phyloP scores from a whole-genome alignment of 2,113 vertebrate species.

The Dasyprocta punctata region DNA sequence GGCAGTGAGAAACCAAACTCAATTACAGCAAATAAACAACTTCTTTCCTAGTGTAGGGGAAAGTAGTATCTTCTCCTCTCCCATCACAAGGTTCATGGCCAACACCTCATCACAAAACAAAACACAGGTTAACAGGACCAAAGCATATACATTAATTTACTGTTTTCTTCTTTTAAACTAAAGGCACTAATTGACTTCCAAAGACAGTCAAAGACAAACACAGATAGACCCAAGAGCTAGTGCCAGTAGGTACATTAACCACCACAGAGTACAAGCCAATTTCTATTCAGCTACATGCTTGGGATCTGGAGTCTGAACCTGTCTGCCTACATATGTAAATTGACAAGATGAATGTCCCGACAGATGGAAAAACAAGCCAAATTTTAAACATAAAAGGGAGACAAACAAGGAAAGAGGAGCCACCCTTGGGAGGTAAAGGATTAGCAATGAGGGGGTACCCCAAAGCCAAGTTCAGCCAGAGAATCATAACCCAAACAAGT shows the following conservation, averaged over 20 bases:
- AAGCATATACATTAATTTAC: background rate
- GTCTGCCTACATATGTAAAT: background rate
- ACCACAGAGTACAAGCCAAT: background rate
- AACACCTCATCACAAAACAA: background rate
- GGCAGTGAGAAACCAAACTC: background rate
- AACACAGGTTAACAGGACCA: background rate
- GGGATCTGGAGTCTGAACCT: background rate
- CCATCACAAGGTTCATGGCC: background rate
- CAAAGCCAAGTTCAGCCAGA: background rate
- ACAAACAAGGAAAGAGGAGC: background rate
- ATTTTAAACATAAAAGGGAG: background rate
- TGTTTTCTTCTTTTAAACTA: background rate
- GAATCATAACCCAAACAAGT: background rate
- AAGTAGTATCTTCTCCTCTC: background rate
- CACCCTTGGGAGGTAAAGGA: background rate
- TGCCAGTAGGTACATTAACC: background rate
- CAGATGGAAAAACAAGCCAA: background rate
- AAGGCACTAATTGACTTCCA: background rate
- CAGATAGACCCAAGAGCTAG: background rate
- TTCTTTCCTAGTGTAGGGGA: background rate
- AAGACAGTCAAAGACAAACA: background rate
- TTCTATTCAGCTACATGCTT: background rate
- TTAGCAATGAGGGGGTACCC: background rate
- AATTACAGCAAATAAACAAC: constrained; percentile 8
- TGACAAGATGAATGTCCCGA: background rate